Evolutionary conservation across 2,113 vertebrate species (phyloP).

Genomic region (Melierax canorus): DNA sequence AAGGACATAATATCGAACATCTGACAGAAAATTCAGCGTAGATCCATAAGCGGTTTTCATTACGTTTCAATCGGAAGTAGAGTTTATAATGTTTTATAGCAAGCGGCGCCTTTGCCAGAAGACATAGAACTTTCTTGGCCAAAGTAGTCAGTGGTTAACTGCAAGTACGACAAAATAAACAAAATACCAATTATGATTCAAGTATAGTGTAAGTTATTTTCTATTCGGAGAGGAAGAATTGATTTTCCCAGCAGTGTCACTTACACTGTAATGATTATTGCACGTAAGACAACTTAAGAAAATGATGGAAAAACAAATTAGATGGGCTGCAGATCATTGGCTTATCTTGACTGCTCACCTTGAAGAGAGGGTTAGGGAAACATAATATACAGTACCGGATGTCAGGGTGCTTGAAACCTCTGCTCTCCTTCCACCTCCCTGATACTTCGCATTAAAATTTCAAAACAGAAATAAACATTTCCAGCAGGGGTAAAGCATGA

Average conservation of each 20-base stretch:
- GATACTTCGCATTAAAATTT: background rate
- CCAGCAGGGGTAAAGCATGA: background rate
- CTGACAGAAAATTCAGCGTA: constrained; percentile 38
- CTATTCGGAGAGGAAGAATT: constrained; percentile 56
- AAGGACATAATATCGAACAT: constrained; percentile 15
- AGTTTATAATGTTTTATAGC: background rate
- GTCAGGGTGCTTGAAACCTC: background rate
- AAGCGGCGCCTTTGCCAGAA: background rate
- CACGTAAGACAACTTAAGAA: constrained; percentile 47
- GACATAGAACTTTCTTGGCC: background rate
- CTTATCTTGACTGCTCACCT: constrained; percentile 53
- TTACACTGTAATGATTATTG: constrained; percentile 61
- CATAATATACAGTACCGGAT: background rate
- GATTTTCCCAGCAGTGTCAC: constrained; percentile 62
- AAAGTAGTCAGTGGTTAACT: background rate
- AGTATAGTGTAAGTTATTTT: constrained; percentile 18
- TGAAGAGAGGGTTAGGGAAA: constrained; percentile 28
- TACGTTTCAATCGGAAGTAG: background rate
- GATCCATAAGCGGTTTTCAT: constrained; percentile 51
- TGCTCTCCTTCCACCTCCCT: background rate
- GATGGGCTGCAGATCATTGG: background rate
- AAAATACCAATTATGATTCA: constrained; percentile 54
- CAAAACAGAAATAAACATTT: background rate
- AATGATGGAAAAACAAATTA: constrained; percentile 55
- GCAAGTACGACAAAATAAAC: constrained; percentile 40